phyloP scores from a whole-genome alignment of 2,888 invertebrate species.

The Pristionchus maxplancki region DNA sequence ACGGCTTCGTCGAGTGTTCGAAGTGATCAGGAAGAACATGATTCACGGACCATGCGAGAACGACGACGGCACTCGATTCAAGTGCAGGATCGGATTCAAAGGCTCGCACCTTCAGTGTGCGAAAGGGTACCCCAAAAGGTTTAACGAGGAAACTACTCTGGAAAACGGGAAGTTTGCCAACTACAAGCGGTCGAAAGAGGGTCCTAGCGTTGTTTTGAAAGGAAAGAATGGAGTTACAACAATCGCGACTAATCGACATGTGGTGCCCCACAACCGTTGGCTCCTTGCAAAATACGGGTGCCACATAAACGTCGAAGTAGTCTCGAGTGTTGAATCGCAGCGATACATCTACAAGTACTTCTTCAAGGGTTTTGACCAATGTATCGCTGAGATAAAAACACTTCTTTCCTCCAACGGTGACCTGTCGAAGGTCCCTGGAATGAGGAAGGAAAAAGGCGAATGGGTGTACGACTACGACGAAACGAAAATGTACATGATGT shows the following conservation, averaged over 20 bases:
- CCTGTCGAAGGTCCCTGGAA: neutral
- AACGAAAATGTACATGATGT: neutral
- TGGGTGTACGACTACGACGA: neutral
- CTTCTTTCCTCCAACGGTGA: neutral
- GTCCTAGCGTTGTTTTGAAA: neutral
- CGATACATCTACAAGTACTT: neutral
- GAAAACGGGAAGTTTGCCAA: neutral
- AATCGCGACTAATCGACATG: neutral
- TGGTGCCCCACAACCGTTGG: neutral
- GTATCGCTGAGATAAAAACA: neutral
- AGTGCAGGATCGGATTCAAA: neutral
- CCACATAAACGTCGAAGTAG: neutral
- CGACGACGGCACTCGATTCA: slow-evolving; percentile 1
- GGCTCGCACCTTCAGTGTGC: neutral
- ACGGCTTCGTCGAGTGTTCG: neutral
- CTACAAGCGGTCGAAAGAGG: neutral
- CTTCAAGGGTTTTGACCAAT: neutral
- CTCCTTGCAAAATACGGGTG: neutral
- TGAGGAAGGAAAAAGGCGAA: neutral
- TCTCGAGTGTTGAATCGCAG: neutral
- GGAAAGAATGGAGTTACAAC: too few relatives aligned
- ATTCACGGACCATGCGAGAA: neutral
- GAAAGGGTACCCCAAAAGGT: neutral
- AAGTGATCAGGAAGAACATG: neutral
- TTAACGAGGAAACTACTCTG: neutral